Percentiles rank a stretch among this genome's conserved stretches.
These are phyloP conservation scores for Halictus quadricinctus DNA, from an alignment of 2,888 invertebrate species.

Conservation along the genomic window DNA sequence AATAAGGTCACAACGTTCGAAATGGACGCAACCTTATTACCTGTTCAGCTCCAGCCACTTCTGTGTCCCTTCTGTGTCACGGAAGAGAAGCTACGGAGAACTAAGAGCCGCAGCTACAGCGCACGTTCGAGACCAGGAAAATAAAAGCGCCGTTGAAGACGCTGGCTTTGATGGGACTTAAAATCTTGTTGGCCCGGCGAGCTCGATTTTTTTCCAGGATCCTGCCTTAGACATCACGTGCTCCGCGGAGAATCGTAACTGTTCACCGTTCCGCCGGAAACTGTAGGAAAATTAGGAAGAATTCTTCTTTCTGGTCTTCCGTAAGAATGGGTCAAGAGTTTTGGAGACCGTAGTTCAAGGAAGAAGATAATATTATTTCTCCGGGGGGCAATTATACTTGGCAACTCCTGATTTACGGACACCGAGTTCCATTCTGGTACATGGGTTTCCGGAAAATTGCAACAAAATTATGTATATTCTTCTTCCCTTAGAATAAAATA, in stretches of 20 bases:
- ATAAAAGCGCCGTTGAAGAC: constrained; percentile 6
- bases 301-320: background rate
- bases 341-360: background rate
- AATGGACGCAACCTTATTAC: background rate
- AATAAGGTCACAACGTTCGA: background rate
- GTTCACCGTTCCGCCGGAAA: background rate
- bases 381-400: background rate
- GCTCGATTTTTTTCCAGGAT: background rate
- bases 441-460: background rate
- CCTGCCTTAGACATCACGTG: background rate
- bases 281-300: background rate
- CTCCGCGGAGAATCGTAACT: background rate
- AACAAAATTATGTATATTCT: background rate
- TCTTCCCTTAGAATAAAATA: background rate
- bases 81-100: background rate
- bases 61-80: background rate
- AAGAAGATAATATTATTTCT: constrained; percentile 1
- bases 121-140: background rate
- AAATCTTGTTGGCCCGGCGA: constrained; percentile 3
- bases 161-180: background rate
- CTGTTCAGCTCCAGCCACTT: background rate
- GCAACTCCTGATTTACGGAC: background rate
- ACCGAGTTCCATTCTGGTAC: background rate
- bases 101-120: background rate
- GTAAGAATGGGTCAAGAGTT: background rate